Evolutionary conservation across 2,797 vertebrate species (phyloP).

Genomic region (Tangara arthus): DNA sequence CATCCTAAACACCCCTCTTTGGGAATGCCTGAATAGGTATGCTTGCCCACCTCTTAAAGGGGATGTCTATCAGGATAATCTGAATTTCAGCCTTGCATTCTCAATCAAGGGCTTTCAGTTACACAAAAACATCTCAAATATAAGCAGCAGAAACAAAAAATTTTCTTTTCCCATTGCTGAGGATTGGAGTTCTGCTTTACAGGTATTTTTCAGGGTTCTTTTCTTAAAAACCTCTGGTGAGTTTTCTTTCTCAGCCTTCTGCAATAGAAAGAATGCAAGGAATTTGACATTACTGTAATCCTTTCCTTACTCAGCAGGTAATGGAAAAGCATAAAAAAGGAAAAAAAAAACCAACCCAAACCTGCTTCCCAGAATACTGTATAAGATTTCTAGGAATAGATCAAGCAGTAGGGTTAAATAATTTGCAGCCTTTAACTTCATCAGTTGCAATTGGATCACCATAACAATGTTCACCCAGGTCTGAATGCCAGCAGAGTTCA

Average conservation of each 20-base stretch:
- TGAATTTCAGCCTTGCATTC: background rate
- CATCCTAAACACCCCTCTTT: background rate
- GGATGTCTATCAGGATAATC: background rate
- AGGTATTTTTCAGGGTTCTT: background rate
- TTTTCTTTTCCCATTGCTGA: background rate
- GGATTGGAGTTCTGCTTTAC: background rate
- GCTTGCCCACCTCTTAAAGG: background rate
- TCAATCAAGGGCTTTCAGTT: background rate
- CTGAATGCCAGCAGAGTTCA: background rate
- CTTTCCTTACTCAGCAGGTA: background rate
- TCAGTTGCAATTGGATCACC: background rate
- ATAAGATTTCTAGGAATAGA: background rate
- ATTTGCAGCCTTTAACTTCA: background rate
- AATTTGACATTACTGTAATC: background rate
- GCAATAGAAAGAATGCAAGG: background rate
- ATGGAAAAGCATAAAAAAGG: background rate
- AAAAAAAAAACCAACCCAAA: background rate
- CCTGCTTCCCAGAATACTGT: background rate
- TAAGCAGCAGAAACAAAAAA: background rate
- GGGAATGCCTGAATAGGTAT: background rate
- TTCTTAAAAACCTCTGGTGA: background rate
- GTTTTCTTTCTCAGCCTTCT: background rate
- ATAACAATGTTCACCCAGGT: background rate
- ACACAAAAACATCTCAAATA: background rate
- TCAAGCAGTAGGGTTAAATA: background rate